Percentiles rank a stretch among this genome's conserved stretches.
phyloP scores from a whole-genome alignment of 1,140 invertebrate species.

The Vanessa atalanta region DNA sequence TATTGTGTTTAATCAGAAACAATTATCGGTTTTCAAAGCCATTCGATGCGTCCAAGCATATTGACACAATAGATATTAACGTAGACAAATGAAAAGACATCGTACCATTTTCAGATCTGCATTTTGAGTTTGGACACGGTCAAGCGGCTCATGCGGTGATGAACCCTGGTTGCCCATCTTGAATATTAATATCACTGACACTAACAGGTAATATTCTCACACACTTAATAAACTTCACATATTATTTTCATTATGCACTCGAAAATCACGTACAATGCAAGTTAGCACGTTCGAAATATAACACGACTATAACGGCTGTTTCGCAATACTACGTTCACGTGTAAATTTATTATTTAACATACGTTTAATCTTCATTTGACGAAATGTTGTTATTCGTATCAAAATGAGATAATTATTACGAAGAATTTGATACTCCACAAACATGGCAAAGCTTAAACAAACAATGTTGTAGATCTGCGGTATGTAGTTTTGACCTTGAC shows the following conservation, averaged over 20 bases:
- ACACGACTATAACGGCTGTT: slow-evolving; percentile 50
- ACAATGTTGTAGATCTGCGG: slow-evolving; percentile 57
- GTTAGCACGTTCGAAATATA: slow-evolving; percentile 28
- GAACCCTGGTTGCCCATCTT: slow-evolving; percentile 87
- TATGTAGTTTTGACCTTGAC: slow-evolving; percentile 64
- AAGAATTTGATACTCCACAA: slow-evolving; percentile 67
- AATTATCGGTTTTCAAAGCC: not conserved
- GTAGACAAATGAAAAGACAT: slow-evolving; percentile 21
- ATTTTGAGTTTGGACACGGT: slow-evolving; percentile 77
- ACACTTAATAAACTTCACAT: slow-evolving; percentile 33
- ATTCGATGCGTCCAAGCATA: not conserved
- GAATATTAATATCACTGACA: slow-evolving; percentile 27
- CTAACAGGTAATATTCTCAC: slow-evolving; percentile 23
- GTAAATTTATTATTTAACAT: slow-evolving; percentile 50
- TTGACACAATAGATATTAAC: slow-evolving; percentile 1
- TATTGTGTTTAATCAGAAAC: slow-evolving; percentile 17
- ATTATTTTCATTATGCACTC: slow-evolving; percentile 43
- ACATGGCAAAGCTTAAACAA: slow-evolving; percentile 71
- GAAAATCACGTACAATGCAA: slow-evolving; percentile 35
- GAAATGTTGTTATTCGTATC: slow-evolving; percentile 55
- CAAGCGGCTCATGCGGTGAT: slow-evolving; percentile 84
- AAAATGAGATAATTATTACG: slow-evolving; percentile 71
- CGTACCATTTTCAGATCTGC: slow-evolving; percentile 74
- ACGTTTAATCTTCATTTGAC: slow-evolving; percentile 58
- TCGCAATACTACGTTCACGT: slow-evolving; percentile 51